phyloP scores from a whole-genome alignment of 2,113 vertebrate species.

The Paraplagusia blochii region DNA sequence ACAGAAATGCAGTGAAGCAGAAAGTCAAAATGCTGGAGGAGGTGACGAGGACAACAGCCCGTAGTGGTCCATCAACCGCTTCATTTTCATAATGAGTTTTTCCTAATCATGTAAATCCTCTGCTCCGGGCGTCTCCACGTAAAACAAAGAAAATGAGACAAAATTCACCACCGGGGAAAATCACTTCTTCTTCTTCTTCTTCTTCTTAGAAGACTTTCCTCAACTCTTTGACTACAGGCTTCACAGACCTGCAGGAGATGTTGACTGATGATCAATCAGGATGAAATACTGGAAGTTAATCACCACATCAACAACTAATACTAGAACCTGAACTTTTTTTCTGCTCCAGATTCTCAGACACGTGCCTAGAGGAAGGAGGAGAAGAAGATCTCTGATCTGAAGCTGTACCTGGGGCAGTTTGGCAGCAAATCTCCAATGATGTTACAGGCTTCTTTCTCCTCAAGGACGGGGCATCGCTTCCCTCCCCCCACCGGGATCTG shows the following conservation, averaged over 20 bases:
- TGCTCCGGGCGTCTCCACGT: constrained; percentile 55
- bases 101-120: constrained; percentile 66
- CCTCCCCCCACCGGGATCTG: constrained; percentile 77
- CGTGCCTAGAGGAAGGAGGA: too few species aligned
- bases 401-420: constrained; percentile 86
- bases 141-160: constrained; percentile 58
- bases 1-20: constrained; percentile 57
- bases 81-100: constrained; percentile 73
- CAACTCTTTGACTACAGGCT: constrained; percentile 8
- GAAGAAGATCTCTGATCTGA: too few species aligned
- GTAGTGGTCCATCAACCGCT: constrained; percentile 72
- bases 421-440: constrained; percentile 77
- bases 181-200: constrained; percentile 55
- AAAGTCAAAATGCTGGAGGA: constrained; percentile 60
- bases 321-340: too few species aligned
- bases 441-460: constrained; percentile 87
- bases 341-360: too few species aligned
- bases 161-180: constrained; percentile 55
- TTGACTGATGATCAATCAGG: too few species aligned
- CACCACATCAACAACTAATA: too few species aligned
- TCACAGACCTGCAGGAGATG: too few species aligned
- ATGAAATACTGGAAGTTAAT: too few species aligned
- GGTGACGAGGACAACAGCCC: constrained; percentile 71
- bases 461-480: constrained; percentile 78
- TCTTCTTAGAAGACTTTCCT: constrained; percentile 46